Percentiles rank a stretch among this genome's conserved stretches.
phyloP scores from a whole-genome alignment of 2,113 vertebrate genomes.

The Oncorhynchus mykiss region DNA sequence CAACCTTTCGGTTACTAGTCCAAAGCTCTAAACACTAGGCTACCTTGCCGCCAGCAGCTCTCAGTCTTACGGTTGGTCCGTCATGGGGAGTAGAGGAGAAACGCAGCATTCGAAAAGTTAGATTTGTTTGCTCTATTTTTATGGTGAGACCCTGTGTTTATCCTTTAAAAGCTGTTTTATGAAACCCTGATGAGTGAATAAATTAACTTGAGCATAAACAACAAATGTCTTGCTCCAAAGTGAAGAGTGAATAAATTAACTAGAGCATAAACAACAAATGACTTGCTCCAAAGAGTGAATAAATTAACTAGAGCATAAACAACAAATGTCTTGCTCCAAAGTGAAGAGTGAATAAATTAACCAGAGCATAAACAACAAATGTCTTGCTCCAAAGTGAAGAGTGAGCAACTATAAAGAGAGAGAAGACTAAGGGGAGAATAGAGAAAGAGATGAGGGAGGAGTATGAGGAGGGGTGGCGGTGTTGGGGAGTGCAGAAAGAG shows the following conservation, averaged over 20 bases:
- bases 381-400: conserved; percentile 2
- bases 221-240: conserved; percentile 9
- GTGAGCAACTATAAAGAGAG: conserved; percentile 4
- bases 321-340: conserved; percentile 16
- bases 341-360: conserved; percentile 38
- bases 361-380: conserved; percentile 31
- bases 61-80: not conserved
- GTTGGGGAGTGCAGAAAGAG: conserved; percentile 15
- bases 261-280: conserved; percentile 28
- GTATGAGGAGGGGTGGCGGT: not conserved
- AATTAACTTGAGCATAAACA: conserved; percentile 36
- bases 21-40: too few species aligned
- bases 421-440: not conserved
- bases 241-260: conserved; percentile 23
- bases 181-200: conserved; percentile 37
- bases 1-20: too few species aligned
- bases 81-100: conserved; percentile 22
- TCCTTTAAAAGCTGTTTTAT: conserved; percentile 42
- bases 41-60: not conserved
- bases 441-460: conserved; percentile 5
- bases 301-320: conserved; percentile 34
- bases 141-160: conserved; percentile 20
- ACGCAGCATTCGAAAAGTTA: conserved; percentile 3
- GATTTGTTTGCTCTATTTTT: conserved; percentile 20
- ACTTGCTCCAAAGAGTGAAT: conserved; percentile 26